Base-by-base conservation (phyloP, 2,113 vertebrate species). In the Callopanchax toddi region DNA sequence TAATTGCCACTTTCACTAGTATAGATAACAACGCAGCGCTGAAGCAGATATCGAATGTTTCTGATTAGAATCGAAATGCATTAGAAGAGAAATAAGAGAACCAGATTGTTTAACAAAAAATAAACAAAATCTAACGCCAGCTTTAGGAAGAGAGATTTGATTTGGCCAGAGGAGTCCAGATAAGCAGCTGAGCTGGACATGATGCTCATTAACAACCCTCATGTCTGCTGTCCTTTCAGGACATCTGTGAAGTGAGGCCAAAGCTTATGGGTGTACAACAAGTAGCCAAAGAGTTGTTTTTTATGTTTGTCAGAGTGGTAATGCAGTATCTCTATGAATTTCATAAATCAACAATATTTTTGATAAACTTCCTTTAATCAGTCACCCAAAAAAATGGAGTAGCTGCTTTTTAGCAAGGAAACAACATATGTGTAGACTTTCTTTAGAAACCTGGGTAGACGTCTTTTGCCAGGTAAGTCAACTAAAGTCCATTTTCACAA, bases 31-130 rank as follows among this genome's bases (percentile, higher is more conserved):
- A 70, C 76, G 22, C 22, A 57, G 46, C 15, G 0, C 62, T 10
- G 21, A 7, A 13, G 49, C 49, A 13, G 36, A n/a, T 44, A 43
- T 40, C 57, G 56, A 34, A 68, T 29, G 53, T 18, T 26, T 50
- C 53, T 64, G 64, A 77, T 66, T 73, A 50, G 6, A 64, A 37
- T 57, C 71, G 59, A 70, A 58, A 65, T 26, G 53, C 52, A 58
- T 23, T 42, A 58, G 53, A 60, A 55, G 5, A 29, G 22, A 67
- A 74, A 76, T 40, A 10, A 60, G 39, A 32, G 21, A n/a, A 53
- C 23, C 17, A 4, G 16, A 45, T 64, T n/a, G n/a, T n/a, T 20
- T 7, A 48, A 4, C 26, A 32, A 32, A 61, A 49, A 57, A 54
- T 55, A 18, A n/a, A 53, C 51, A 65, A 22, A 7, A 36, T 21